Conservation (phyloP, 1,140 invertebrate genomes). For the Drosophila guanche region DNA sequence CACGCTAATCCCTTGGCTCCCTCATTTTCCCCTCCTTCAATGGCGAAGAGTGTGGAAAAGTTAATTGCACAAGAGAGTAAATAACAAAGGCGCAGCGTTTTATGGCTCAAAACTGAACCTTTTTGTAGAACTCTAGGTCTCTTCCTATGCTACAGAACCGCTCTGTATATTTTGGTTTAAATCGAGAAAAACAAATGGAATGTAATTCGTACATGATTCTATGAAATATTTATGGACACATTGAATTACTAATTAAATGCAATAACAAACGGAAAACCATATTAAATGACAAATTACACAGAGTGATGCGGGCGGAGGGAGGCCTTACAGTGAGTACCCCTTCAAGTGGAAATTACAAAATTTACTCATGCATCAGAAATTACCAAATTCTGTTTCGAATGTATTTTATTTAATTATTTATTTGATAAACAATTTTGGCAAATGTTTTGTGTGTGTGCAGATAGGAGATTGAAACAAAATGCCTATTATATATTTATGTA, state of each 20-base stretch:
- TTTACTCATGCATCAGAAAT: constrained; percentile 42
- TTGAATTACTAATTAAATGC: constrained; percentile 63
- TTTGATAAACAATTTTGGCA: constrained; percentile 28
- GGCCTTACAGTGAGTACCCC: constrained; percentile 37
- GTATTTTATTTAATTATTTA: constrained; percentile 41
- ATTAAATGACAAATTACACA: constrained; percentile 68
- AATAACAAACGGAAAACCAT: constrained; percentile 59
- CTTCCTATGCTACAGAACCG: not conserved
- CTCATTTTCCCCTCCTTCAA: not conserved
- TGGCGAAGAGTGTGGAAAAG: constrained; percentile 40
- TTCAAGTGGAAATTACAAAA: constrained; percentile 52
- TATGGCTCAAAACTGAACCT: constrained; percentile 16
- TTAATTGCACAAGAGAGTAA: constrained; percentile 54
- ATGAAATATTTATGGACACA: constrained; percentile 49
- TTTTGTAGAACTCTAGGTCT: not conserved
- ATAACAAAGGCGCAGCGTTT: constrained; percentile 24
- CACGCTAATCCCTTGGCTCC: constrained; percentile 2
- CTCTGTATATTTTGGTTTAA: constrained; percentile 4
- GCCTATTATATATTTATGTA: not conserved
- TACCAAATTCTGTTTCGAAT: constrained; percentile 54
- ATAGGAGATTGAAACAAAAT: not conserved
- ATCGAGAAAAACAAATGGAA: constrained; percentile 19
- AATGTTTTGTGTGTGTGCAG: not conserved
- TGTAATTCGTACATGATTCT: constrained; percentile 1
- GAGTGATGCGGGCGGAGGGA: not conserved